A percentile compares a stretch with the other conserved stretches of the same genome.
phyloP scores from a whole-genome alignment of 1,140 invertebrate genomes.

The Hyphantria cunea region DNA sequence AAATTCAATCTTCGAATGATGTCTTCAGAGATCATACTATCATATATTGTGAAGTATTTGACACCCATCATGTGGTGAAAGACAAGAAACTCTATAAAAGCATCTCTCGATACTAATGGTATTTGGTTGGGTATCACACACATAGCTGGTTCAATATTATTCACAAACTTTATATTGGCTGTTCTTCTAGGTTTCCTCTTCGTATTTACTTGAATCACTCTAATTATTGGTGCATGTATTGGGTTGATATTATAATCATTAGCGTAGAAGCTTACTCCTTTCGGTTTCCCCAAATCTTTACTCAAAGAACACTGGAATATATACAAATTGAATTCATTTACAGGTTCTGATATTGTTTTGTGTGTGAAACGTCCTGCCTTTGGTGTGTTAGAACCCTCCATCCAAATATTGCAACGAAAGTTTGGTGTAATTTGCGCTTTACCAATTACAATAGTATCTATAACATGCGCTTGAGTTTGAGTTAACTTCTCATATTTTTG shows the following conservation, averaged over 20 bases:
- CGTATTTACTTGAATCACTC: conserved; percentile 73
- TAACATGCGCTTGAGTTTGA: conserved; percentile 56
- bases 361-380: conserved; percentile 79
- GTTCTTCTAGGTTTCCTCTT: conserved; percentile 55
- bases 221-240: conserved; percentile 78
- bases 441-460: conserved; percentile 79
- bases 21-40: conserved; percentile 81
- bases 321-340: conserved; percentile 69
- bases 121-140: conserved; percentile 81
- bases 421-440: conserved; percentile 67
- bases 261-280: conserved; percentile 80
- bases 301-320: conserved; percentile 77
- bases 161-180: conserved; percentile 73
- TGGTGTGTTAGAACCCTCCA: conserved; percentile 79
- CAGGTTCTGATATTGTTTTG: conserved; percentile 58
- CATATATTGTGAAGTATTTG: conserved; percentile 82
- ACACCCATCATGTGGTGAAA: conserved; percentile 83
- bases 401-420: conserved; percentile 82
- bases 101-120: conserved; percentile 75
- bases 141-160: conserved; percentile 77
- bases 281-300: conserved; percentile 74
- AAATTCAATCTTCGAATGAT: conserved; percentile 79
- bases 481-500: conserved; percentile 68
- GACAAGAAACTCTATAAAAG: conserved; percentile 82
- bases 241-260: conserved; percentile 78